Evolutionary conservation across 2,888 invertebrate species (phyloP).

Genomic region (Limnephilus rhombicus): DNA sequence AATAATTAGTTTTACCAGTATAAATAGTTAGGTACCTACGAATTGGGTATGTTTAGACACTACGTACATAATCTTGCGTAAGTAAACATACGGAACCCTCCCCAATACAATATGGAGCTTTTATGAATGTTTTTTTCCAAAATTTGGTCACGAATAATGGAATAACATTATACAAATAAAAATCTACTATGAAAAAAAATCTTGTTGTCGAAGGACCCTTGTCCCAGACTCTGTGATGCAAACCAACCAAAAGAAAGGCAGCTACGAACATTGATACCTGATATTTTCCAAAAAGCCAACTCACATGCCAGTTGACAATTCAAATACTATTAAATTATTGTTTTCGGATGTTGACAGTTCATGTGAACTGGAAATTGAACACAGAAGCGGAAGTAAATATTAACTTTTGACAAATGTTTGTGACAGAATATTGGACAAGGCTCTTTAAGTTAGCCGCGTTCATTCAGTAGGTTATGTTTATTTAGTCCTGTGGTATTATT

Average conservation of each 20-base stretch:
- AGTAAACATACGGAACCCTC: neutral
- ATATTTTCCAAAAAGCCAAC: slow-evolving; percentile 49
- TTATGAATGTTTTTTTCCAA: neutral
- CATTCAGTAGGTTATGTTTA: slow-evolving; percentile 11
- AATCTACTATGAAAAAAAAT: neutral
- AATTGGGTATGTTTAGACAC: neutral
- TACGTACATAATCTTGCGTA: neutral
- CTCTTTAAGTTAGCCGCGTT: slow-evolving; percentile 22
- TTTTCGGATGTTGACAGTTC: slow-evolving; percentile 46
- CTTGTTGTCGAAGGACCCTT: neutral
- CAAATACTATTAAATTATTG: slow-evolving; percentile 22
- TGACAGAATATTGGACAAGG: neutral
- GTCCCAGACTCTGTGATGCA: neutral
- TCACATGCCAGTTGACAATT: slow-evolving; percentile 4
- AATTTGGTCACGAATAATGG: neutral
- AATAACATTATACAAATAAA: neutral
- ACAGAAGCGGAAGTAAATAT: slow-evolving; percentile 54
- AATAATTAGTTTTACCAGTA: neutral
- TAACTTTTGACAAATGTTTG: slow-evolving; percentile 25
- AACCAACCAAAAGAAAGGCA: slow-evolving; percentile 8
- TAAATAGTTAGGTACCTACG: neutral
- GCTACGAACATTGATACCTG: slow-evolving; percentile 28
- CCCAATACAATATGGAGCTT: neutral
- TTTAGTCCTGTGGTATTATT: neutral
- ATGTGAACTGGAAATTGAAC: slow-evolving; percentile 41